Evolutionary conservation across 2,113 vertebrate species (phyloP).

Genomic region (Pionites leucogaster): DNA sequence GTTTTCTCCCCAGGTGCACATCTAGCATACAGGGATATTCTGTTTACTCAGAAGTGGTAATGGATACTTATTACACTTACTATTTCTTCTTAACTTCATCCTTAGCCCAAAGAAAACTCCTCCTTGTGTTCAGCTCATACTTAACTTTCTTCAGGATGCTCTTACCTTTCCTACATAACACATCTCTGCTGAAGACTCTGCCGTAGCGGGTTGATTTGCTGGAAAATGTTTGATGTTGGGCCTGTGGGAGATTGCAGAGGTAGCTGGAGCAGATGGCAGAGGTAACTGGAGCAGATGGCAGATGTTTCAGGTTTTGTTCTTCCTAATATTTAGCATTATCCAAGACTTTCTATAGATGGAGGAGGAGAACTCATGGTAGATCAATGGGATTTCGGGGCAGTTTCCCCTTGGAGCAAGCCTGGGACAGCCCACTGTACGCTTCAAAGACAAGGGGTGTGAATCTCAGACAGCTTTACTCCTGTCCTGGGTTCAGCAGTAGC

Average conservation of each 20-base stretch:
- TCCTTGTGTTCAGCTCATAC: neutral
- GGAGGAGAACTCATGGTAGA: neutral
- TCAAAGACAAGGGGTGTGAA: neutral
- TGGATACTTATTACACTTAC: neutral
- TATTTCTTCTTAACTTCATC: neutral
- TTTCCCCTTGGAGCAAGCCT: neutral
- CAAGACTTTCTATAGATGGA: neutral
- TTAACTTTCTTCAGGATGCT: neutral
- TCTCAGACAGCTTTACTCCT: neutral
- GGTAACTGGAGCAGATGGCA: fast-evolving
- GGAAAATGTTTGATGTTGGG: neutral
- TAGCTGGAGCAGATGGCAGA: neutral
- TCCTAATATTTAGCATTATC: neutral
- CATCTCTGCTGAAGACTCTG: neutral
- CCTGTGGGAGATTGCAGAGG: neutral
- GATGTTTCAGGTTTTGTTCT: neutral
- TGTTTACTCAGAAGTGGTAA: neutral
- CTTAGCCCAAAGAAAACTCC: neutral
- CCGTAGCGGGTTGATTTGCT: neutral
- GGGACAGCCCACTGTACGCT: neutral
- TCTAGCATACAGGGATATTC: neutral
- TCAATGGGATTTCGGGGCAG: fast-evolving
- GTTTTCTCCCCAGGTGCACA: fast-evolving
- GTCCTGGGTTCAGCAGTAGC: no score
- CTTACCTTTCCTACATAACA: fast-evolving